Conservation (phyloP, 2,888 invertebrate genomes). For the Enchytraeus crypticus region DNA sequence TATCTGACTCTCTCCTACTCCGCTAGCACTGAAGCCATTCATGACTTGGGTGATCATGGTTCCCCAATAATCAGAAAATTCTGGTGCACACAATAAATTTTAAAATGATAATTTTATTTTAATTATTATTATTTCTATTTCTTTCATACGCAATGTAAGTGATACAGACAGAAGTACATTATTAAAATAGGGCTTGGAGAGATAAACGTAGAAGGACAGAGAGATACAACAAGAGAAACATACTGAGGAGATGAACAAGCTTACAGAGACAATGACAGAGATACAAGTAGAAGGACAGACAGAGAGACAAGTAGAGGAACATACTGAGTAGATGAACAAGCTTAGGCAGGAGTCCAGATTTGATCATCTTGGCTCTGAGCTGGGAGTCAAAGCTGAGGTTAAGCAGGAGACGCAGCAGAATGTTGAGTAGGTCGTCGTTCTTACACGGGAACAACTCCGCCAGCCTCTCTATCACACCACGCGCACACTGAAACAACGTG, state of each 20-base stretch:
- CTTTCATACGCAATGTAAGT: too few relatives aligned
- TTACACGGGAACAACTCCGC: conserved; percentile 65
- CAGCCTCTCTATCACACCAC: conserved; percentile 56
- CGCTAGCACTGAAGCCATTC: too few relatives aligned
- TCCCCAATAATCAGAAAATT: not conserved
- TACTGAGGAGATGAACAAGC: too few relatives aligned
- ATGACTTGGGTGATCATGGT: too few relatives aligned
- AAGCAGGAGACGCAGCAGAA: conserved; percentile 76
- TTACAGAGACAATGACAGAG: conserved; percentile 3
- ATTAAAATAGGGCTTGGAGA: too few relatives aligned
- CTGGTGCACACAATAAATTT: not conserved
- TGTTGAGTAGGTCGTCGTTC: conserved; percentile 66
- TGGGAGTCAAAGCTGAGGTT: conserved; percentile 91
- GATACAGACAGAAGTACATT: too few relatives aligned
- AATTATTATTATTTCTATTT: too few relatives aligned
- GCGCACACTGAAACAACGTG: conserved; percentile 34
- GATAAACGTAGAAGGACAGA: too few relatives aligned
- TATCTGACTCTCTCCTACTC: too few relatives aligned
- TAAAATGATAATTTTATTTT: not conserved
- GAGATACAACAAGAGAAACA: too few relatives aligned
- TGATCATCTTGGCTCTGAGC: conserved; percentile 77
- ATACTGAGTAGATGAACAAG: conserved; percentile 76
- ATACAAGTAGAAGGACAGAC: too few relatives aligned
- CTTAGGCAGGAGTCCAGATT: conserved; percentile 77
- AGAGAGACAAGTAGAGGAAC: too few relatives aligned